Evolutionary conservation across 2,888 invertebrate genomes (phyloP).

Genomic region (Tipula helvola): DNA sequence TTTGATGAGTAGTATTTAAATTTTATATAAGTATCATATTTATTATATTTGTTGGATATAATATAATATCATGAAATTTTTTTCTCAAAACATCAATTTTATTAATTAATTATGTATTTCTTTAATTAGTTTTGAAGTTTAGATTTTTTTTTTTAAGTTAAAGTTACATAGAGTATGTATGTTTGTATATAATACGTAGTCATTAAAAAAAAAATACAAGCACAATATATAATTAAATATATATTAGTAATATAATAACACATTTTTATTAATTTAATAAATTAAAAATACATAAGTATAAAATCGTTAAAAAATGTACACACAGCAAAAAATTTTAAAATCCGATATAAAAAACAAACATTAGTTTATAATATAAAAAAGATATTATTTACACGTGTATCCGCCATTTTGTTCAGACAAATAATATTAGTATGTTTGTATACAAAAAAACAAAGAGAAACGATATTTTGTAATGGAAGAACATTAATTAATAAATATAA

Average conservation of each 20-base stretch:
- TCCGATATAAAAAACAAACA: not conserved
- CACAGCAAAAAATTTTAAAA: not conserved
- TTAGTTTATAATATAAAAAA: not conserved
- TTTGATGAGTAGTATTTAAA: not conserved
- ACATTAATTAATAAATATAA: not conserved
- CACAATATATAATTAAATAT: not conserved
- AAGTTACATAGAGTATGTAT: not conserved
- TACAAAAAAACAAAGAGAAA: not conserved
- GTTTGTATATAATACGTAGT: not conserved
- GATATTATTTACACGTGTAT: not conserved
- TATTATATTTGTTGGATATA: not conserved
- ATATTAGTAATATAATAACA: not conserved
- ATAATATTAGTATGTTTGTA: not conserved
- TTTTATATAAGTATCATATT: not conserved
- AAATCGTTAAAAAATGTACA: not conserved
- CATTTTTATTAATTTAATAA: not conserved
- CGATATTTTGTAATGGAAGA: not conserved
- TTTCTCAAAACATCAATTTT: not conserved
- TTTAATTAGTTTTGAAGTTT: not conserved
- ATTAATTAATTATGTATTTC: not conserved
- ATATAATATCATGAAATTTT: not conserved
- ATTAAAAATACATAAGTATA: not conserved
- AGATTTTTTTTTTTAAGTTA: not conserved
- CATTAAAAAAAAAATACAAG: not conserved
- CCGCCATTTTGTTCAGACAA: not conserved